These are phyloP conservation scores for Selenia dentaria DNA, from an alignment of 2,888 invertebrate species.

Conservation along the genomic window DNA sequence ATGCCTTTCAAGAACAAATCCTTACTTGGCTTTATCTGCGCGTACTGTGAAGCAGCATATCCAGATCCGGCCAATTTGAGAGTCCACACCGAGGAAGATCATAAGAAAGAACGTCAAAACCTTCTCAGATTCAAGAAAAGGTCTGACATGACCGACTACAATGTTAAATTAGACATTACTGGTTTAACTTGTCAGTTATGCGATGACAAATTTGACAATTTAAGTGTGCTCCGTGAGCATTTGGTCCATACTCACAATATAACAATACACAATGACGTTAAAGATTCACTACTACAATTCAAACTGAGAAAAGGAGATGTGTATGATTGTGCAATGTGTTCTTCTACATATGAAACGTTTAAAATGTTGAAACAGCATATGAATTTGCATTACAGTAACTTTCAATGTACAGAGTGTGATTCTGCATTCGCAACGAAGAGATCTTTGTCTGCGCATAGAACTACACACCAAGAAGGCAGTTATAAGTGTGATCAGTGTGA, in stretches of 20 bases:
- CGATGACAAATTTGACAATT: constrained; percentile 36
- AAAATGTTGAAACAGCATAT: constrained; percentile 76
- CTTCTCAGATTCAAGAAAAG: constrained; percentile 50
- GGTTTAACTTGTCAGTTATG: constrained; percentile 65
- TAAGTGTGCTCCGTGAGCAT: constrained; percentile 61
- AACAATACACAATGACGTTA: constrained; percentile 57
- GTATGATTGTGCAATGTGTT: constrained; percentile 65
- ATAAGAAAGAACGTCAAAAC: constrained; percentile 51
- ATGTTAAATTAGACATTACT: constrained; percentile 72
- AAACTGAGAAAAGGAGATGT: constrained; percentile 65
- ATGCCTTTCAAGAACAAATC: constrained; percentile 66
- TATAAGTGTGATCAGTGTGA: constrained; percentile 72
- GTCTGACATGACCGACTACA: constrained; percentile 56
- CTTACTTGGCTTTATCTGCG: constrained; percentile 60
- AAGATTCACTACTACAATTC: constrained; percentile 68
- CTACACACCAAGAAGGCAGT: constrained; percentile 63
- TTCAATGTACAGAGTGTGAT: constrained; percentile 59
- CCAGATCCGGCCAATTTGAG: constrained; percentile 64
- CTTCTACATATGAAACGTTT: constrained; percentile 68
- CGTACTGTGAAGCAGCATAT: constrained; percentile 58
- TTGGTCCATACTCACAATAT: constrained; percentile 57
- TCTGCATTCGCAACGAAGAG: constrained; percentile 62
- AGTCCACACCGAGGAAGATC: constrained; percentile 49
- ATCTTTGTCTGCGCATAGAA: constrained; percentile 57
- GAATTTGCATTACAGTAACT: constrained; percentile 70